Evolutionary conservation across 2,113 vertebrate genomes (phyloP), one percentile per base, ranked within the genome.

Genomic region (Hystrix brachyura): DNA sequence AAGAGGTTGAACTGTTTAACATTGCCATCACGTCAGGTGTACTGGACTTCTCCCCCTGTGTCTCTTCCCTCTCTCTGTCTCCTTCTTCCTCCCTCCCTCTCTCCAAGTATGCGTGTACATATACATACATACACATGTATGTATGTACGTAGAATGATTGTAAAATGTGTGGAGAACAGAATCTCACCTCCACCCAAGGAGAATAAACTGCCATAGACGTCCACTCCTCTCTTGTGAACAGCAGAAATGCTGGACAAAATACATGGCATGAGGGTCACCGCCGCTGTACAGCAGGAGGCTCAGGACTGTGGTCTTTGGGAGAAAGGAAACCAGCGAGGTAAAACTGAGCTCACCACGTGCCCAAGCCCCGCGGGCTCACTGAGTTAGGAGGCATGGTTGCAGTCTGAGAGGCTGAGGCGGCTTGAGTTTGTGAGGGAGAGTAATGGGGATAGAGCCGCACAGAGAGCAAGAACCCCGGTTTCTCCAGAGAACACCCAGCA

Each of bases 1-100:
- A 92, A 51, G 25, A 81, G 62, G 34, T 71, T 92, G 23, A 92
- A 69, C 78, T 90, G 23, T 53, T 86, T 71, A 55, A 95, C 87
- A 69, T 67, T 85, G n/a, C 86, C 64, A n/a, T 93, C 57, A 38
- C 7, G 69, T 83, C 15, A 92, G 25, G 23, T 85, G 3, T 53
- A 46, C 14, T 57, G 21, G 46, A 57, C 57, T 82, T 51, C n/a
- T 71, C 18, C 43, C 38, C 38, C 9, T 43, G 71, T 19, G 67
- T 38, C 38, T 27, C 21, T 57, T 38, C 38, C 38, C 38, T 9
- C 67, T 71, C 7, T 19, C n/a, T 57, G 10, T 57, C 55, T 15
- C 55, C 17, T 15, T 15, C 55, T 57, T 32, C 64, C 64, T 34
- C 27, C 34, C 29, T 34, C 67, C 19, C 65, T 71, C 34, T 71